Base-by-base conservation (phyloP, 2,888 invertebrate species). In the Hemistola chrysoprasaria region DNA sequence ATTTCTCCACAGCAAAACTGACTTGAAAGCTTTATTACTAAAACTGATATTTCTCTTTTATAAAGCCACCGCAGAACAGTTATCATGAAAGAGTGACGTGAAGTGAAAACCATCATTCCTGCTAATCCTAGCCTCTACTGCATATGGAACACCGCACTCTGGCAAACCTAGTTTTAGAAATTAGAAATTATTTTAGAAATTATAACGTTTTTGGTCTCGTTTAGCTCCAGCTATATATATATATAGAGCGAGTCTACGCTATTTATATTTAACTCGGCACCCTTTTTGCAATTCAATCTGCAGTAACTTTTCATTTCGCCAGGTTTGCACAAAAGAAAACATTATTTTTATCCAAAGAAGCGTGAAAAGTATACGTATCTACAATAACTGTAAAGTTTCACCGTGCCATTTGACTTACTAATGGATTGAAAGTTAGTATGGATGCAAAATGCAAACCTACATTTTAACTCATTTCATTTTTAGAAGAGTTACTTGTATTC, bases 301-400 rank as follows among this genome's bases (percentile, higher is more conserved):
- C 71, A 77, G 70, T 78, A 75, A 71, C 66, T 76, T 71, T 70
- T 65, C 76, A 77, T 71, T 53, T 59, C 55, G 58, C 52, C 55
- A 58, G 57, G 52, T 64, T 63, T 58, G 62, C 50, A 50, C 59
- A 64, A 68, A 60, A 52, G 62, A 47, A 47, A 50, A 50, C 61
- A 62, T 69, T 68, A 65, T 62, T 65, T 25, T 56, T 60, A 16
- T 52, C 53, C 53, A 56, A 54, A 56, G 55, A 53, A 50, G 51
- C 46, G 40, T 40, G 37, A 37, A 51, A 47, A 53, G 48, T 53
- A 45, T 50, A 32, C 41, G 16, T 16, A 16, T 40, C 55, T 50
- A 43, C 40, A 16, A 8, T 20, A 22, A 30, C 10, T 10, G 35
- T 30, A 22, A 51, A 57, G 47, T 38, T 54, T 47, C 34, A 28